phyloP scores from a whole-genome alignment of 2,797 vertebrate genomes.

The Picus viridis region DNA sequence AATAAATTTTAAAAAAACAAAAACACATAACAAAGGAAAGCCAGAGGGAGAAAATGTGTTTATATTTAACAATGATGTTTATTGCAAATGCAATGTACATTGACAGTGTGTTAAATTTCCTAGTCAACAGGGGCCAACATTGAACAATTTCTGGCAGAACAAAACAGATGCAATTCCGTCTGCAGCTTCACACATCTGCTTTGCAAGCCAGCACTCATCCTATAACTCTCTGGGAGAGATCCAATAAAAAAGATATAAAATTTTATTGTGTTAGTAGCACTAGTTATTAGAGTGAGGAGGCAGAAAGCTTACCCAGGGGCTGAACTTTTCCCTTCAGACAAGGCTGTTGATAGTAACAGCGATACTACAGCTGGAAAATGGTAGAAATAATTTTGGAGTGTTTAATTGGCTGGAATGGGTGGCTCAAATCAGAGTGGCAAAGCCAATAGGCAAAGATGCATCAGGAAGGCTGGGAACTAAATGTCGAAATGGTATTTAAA shows the following conservation, averaged over 20 bases:
- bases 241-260: conserved; percentile 73
- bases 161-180: conserved; percentile 65
- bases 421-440: conserved; percentile 18
- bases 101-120: conserved; percentile 47
- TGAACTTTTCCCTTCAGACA: conserved; percentile 43
- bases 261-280: conserved; percentile 76
- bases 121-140: conserved; percentile 21
- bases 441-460: not conserved
- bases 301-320: conserved; percentile 69
- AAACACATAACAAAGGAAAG: no score
- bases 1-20: not conserved
- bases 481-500: not conserved
- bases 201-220: conserved; percentile 17
- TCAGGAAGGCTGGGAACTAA: not conserved
- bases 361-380: not conserved
- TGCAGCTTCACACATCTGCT: conserved; percentile 65
- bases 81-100: conserved; percentile 14
- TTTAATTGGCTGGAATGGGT: not conserved
- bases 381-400: conserved; percentile 48
- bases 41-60: not conserved
- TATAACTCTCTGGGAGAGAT: conserved; percentile 71
- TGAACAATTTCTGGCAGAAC: conserved; percentile 48
- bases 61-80: conserved; percentile 37
- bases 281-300: conserved; percentile 71
- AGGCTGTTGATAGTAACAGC: conserved; percentile 25